Percentiles rank a stretch among this genome's conserved stretches.
phyloP scores from a whole-genome alignment of 1,140 invertebrate species.

The Bombus huntii region DNA sequence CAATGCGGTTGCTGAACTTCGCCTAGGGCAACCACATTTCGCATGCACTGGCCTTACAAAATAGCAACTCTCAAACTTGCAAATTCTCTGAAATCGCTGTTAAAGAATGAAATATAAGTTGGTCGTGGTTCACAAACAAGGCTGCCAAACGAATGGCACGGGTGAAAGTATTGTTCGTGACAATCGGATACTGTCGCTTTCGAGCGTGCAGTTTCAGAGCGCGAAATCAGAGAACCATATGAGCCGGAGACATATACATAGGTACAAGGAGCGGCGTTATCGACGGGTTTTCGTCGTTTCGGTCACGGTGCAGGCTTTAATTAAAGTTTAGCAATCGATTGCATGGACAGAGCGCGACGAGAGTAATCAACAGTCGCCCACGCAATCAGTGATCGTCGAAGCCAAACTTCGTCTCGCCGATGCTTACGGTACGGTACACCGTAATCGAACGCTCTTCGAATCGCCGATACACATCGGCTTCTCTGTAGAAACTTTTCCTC shows the following conservation, averaged over 20 bases:
- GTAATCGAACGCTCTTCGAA: constrained; percentile 49
- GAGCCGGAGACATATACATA: not conserved
- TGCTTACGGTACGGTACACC: constrained; percentile 44
- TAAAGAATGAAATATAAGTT: not conserved
- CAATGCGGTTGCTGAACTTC: no score
- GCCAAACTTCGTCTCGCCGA: constrained; percentile 62
- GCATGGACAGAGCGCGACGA: constrained; percentile 60
- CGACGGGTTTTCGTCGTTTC: constrained; percentile 56
- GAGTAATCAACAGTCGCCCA: constrained; percentile 67
- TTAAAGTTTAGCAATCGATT: constrained; percentile 73
- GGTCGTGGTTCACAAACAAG: not conserved
- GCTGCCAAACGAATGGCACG: not conserved
- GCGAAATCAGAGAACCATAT: not conserved
- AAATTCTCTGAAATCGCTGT: not conserved
- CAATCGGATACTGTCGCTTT: constrained; percentile 49
- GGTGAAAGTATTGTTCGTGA: constrained; percentile 31
- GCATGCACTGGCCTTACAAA: no score
- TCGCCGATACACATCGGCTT: constrained; percentile 30
- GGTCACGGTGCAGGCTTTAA: constrained; percentile 68
- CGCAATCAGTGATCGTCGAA: constrained; percentile 68
- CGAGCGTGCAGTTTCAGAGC: constrained; percentile 6
- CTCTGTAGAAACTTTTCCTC: constrained; percentile 6
- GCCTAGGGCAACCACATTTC: no score
- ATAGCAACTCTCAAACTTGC: no score
- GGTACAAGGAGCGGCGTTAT: constrained; percentile 55